Evolutionary conservation across 1,140 invertebrate genomes (phyloP).

Genomic region (Cryptotermes secundus): DNA sequence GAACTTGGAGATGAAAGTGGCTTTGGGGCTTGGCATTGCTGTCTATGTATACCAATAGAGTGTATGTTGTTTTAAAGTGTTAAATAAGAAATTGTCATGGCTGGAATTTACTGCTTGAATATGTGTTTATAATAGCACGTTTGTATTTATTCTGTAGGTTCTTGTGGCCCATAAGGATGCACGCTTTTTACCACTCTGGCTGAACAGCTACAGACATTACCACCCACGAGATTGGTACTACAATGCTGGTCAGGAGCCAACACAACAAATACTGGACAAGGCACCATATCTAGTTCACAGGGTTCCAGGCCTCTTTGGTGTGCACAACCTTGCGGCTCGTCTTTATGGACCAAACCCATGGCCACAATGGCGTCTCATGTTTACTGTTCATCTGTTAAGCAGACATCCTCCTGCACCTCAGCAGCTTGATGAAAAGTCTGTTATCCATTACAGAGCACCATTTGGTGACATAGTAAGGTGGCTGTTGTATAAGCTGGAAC

Average conservation of each 20-base stretch:
- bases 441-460: constrained; percentile 38
- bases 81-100: too few species aligned
- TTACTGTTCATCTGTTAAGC: constrained; percentile 41
- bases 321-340: constrained; percentile 40
- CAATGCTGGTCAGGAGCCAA: constrained; percentile 44
- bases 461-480: constrained; percentile 42
- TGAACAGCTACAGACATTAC: constrained; percentile 43
- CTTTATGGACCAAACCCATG: constrained; percentile 38
- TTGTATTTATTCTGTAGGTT: constrained; percentile 40
- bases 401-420: constrained; percentile 38
- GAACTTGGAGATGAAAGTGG: too few species aligned
- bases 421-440: constrained; percentile 39
- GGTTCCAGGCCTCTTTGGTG: constrained; percentile 41
- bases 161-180: constrained; percentile 44
- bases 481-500: constrained; percentile 37
- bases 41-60: too few species aligned
- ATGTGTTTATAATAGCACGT: too few species aligned
- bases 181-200: constrained; percentile 43
- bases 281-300: constrained; percentile 41
- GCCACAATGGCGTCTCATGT: constrained; percentile 39
- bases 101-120: too few species aligned
- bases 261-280: constrained; percentile 40
- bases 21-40: too few species aligned
- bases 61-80: too few species aligned
- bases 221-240: constrained; percentile 44